Evolutionary conservation across 2,113 vertebrate species (phyloP).

Genomic region (Syngnathus typhle): DNA sequence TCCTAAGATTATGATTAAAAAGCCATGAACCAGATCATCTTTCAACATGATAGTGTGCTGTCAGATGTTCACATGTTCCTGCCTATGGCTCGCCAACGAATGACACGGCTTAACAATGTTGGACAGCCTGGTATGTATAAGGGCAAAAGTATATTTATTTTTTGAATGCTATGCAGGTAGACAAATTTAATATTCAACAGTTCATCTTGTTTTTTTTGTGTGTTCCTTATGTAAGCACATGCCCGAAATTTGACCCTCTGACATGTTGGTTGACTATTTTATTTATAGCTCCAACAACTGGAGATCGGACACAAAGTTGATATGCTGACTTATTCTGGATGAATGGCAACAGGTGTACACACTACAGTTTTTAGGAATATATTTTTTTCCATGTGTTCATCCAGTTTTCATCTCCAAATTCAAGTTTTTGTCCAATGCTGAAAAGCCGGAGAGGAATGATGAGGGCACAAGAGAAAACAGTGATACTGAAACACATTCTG

Average conservation of each 20-base stretch:
- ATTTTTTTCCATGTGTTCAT: slow-evolving; percentile 2
- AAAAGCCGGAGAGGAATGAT: slow-evolving; percentile 17
- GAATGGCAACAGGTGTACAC: no score
- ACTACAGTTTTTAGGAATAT: not conserved
- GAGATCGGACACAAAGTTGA: no score
- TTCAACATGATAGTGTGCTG: slow-evolving; percentile 50
- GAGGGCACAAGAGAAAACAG: not conserved
- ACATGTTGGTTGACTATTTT: not conserved
- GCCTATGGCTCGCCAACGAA: slow-evolving; percentile 15
- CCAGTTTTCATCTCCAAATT: slow-evolving; percentile 85
- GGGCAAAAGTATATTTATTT: not conserved
- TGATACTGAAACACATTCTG: not conserved
- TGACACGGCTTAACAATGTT: slow-evolving; percentile 42
- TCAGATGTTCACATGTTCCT: slow-evolving; percentile 55
- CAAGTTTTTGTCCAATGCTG: slow-evolving; percentile 70
- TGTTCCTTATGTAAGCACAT: not conserved
- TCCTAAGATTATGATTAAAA: not conserved
- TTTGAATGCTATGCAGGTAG: not conserved
- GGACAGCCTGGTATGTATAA: slow-evolving; percentile 54
- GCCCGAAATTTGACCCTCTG: not conserved
- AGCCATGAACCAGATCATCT: slow-evolving; percentile 47
- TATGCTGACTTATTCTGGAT: no score
- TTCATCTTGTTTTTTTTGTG: not conserved
- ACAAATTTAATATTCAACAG: not conserved
- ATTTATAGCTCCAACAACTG: not conserved